A percentile compares a stretch with the other conserved stretches of the same genome.
Conservation (phyloP, 1,140 invertebrate species). For the Trichonephila clavata region DNA sequence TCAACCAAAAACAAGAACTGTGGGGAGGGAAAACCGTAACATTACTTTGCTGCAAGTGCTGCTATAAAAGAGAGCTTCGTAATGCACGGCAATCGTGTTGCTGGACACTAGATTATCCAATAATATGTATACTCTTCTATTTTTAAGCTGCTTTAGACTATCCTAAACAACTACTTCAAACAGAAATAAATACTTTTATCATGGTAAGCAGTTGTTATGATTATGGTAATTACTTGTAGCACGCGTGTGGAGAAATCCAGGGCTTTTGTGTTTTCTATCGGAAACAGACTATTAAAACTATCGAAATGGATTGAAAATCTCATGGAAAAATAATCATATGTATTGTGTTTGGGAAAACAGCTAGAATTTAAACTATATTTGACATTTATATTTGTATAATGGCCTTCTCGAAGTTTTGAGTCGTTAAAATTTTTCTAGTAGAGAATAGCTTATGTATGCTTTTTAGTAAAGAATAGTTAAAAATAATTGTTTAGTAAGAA, state of each 20-base stretch:
- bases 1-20: neutral
- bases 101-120: constrained; percentile 5
- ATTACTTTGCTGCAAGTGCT: neutral
- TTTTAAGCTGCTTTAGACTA: neutral
- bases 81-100: neutral
- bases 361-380: no score
- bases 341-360: no score
- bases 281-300: no score
- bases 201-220: neutral
- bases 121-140: neutral
- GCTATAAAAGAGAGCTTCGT: neutral
- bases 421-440: no score
- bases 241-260: neutral
- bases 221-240: neutral
- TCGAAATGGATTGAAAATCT: no score
- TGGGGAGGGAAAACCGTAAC: neutral
- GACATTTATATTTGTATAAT: no score
- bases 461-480: no score
- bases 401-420: no score
- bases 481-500: no score
- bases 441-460: no score
- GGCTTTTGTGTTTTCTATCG: no score
- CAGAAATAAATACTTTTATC: neutral
- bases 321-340: no score
- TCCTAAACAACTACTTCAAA: neutral